A percentile compares a stretch with the other conserved stretches of the same genome.
phyloP scores from a whole-genome alignment of 92 coral and sea anemone genomes.

The Phenganax stokvisi region DNA sequence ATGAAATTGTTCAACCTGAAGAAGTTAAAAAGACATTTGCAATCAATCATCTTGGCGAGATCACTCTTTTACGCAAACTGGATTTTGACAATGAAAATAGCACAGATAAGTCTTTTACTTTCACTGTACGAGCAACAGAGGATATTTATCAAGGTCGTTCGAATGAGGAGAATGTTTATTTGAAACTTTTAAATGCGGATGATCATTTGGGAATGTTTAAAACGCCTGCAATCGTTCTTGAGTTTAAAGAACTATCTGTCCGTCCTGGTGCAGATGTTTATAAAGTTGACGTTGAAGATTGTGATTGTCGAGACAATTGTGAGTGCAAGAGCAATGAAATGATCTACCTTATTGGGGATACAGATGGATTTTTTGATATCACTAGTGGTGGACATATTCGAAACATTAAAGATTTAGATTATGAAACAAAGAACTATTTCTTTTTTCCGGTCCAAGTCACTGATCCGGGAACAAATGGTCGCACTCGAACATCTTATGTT shows the following conservation, averaged over 20 bases:
- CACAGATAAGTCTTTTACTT: slow-evolving; percentile 17
- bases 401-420: slow-evolving; percentile 20
- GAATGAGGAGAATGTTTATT: background rate
- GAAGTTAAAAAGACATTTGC: slow-evolving; percentile 49
- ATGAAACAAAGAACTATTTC: slow-evolving; percentile 26
- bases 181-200: slow-evolving; percentile 25
- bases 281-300: slow-evolving; percentile 26
- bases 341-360: slow-evolving; percentile 23
- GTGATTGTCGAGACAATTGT: slow-evolving; percentile 28
- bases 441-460: slow-evolving; percentile 34
- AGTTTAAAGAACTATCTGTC: background rate
- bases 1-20: slow-evolving; percentile 43
- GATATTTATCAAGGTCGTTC: slow-evolving; percentile 2
- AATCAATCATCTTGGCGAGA: slow-evolving; percentile 61
- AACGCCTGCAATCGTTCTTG: slow-evolving; percentile 17
- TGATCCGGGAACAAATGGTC: slow-evolving; percentile 54
- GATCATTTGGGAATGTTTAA: slow-evolving; percentile 37
- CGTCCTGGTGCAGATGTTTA: slow-evolving; percentile 1
- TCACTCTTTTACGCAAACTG: slow-evolving; percentile 49
- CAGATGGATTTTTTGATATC: slow-evolving; percentile 17
- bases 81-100: slow-evolving; percentile 58
- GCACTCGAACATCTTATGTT: slow-evolving; percentile 34
- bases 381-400: slow-evolving; percentile 25
- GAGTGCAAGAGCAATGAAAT: slow-evolving; percentile 9
- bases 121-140: slow-evolving; percentile 4